A percentile compares a stretch with the other conserved stretches of the same genome.
Conservation (phyloP, 2,797 vertebrate genomes). For the Sitta carolinensis region DNA sequence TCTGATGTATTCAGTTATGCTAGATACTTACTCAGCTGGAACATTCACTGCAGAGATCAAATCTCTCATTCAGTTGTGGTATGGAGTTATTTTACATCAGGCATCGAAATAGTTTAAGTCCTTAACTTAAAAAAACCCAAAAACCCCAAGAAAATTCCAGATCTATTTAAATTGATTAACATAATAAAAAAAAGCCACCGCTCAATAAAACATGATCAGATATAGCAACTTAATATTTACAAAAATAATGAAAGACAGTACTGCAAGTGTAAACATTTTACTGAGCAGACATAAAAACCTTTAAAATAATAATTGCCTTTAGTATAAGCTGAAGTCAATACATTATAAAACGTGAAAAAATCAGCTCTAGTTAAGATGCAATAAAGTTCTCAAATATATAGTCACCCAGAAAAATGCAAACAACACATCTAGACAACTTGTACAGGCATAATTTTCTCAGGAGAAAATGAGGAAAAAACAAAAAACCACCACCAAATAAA, state of each 20-base stretch:
- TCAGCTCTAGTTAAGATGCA: background rate
- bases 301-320: background rate
- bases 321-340: background rate
- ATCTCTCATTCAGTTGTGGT: background rate
- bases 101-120: background rate
- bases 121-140: background rate
- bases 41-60: constrained; percentile 8
- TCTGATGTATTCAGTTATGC: constrained; percentile 33
- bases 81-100: background rate
- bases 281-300: background rate
- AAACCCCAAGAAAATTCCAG: background rate
- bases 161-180: background rate
- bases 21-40: constrained; percentile 35
- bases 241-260: background rate
- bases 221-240: background rate
- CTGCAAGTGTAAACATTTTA: background rate
- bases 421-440: background rate
- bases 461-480: background rate
- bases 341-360: constrained; percentile 7
- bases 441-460: background rate
- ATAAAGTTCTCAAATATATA: background rate
- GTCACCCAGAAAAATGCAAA: background rate
- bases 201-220: background rate
- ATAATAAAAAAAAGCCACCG: background rate
- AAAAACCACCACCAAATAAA: background rate